Conservation (phyloP, 2,888 invertebrate genomes). For the Conops quadrifasciatus region DNA sequence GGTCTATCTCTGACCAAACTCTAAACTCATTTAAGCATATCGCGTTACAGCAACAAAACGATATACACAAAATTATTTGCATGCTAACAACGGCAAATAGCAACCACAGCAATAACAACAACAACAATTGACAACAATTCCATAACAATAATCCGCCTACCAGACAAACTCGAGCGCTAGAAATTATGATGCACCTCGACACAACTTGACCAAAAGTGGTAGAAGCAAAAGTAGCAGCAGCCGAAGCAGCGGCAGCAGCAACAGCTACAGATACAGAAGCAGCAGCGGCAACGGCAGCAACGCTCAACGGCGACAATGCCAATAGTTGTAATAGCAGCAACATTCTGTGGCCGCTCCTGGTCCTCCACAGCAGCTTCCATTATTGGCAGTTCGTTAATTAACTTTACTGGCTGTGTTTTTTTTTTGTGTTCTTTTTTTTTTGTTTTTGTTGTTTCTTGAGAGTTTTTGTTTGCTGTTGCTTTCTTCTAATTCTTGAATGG, state of each 20-base stretch:
- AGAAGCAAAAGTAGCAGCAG: constrained; percentile 16
- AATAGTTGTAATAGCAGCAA: constrained; percentile 37
- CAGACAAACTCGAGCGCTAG: constrained; percentile 6
- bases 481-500: neutral
- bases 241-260: constrained; percentile 13
- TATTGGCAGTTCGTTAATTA: constrained; percentile 64
- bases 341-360: constrained; percentile 38
- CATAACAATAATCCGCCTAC: constrained; percentile 3
- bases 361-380: constrained; percentile 47
- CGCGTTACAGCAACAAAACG: neutral
- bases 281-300: constrained; percentile 34
- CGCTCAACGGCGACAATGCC: constrained; percentile 10
- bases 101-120: neutral
- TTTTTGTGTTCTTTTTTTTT: constrained; percentile 16
- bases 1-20: neutral
- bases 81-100: too few species aligned
- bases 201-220: constrained; percentile 43
- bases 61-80: too few species aligned
- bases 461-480: neutral
- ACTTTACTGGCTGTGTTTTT: constrained; percentile 50
- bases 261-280: neutral
- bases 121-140: constrained; percentile 31
- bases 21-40: constrained; percentile 5
- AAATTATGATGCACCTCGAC: constrained; percentile 43
- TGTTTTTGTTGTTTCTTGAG: neutral